phyloP scores from a whole-genome alignment of 1,140 invertebrate genomes.

The Hyles vespertilio region DNA sequence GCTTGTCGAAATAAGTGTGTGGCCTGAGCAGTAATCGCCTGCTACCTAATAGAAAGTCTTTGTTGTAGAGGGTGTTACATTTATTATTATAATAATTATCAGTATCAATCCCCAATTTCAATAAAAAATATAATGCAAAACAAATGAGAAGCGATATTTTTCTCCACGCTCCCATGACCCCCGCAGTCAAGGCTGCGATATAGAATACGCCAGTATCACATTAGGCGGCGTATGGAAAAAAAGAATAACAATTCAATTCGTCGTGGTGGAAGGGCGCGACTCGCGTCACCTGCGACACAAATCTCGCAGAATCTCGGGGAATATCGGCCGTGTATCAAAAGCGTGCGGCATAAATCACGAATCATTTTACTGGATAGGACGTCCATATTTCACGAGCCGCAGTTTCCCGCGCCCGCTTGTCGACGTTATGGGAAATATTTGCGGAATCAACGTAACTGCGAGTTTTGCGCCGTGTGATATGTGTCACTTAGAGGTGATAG shows the following conservation, averaged over 20 bases:
- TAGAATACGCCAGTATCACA: too few species aligned
- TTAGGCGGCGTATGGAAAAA: neutral
- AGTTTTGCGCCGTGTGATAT: slow-evolving; percentile 19
- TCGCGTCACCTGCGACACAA: slow-evolving; percentile 40
- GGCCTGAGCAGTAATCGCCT: too few species aligned
- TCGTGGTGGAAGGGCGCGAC: slow-evolving; percentile 26
- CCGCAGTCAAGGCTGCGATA: too few species aligned
- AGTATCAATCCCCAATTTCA: too few species aligned
- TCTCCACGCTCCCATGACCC: too few species aligned
- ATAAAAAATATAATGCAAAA: too few species aligned
- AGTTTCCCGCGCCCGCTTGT: slow-evolving; percentile 33
- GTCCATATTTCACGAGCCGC: slow-evolving; percentile 45
- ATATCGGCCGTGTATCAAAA: slow-evolving; percentile 44
- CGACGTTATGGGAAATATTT: slow-evolving; percentile 43
- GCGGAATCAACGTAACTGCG: slow-evolving; percentile 32
- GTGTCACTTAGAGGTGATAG: neutral
- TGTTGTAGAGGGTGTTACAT: too few species aligned
- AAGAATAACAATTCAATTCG: slow-evolving; percentile 38
- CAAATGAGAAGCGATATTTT: too few species aligned
- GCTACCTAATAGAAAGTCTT: too few species aligned
- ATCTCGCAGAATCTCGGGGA: slow-evolving; percentile 35
- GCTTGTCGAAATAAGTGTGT: too few species aligned
- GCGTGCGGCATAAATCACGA: slow-evolving; percentile 49
- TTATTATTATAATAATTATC: too few species aligned
- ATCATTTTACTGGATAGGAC: slow-evolving; percentile 49